Conservation (phyloP, 2,113 vertebrate species). For the Mus musculus region GRCm39 chr9:58905501-58906000, state of each 20-base stretch:
- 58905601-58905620: not conserved
- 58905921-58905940: not conserved
- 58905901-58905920: not conserved
- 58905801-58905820: not conserved
- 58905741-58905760: not conserved
- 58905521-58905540: not conserved
- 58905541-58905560: not conserved
- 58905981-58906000: not conserved
- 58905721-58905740: not conserved
- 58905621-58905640: not conserved
- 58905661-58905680: not conserved
- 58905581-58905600: not conserved
- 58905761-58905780: not conserved
- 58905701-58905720: not conserved
- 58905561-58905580: not conserved
- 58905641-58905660: not conserved
- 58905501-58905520: not conserved
- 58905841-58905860: not conserved
- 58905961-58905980: not conserved
- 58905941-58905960: not conserved
- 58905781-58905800: conserved; percentile 9
- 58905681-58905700: not conserved
- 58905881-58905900: not conserved
- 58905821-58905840: not conserved
- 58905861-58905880: not conserved